Evolutionary conservation across 2,888 invertebrate genomes (phyloP).

Genomic region (Polydesmus complanatus): DNA sequence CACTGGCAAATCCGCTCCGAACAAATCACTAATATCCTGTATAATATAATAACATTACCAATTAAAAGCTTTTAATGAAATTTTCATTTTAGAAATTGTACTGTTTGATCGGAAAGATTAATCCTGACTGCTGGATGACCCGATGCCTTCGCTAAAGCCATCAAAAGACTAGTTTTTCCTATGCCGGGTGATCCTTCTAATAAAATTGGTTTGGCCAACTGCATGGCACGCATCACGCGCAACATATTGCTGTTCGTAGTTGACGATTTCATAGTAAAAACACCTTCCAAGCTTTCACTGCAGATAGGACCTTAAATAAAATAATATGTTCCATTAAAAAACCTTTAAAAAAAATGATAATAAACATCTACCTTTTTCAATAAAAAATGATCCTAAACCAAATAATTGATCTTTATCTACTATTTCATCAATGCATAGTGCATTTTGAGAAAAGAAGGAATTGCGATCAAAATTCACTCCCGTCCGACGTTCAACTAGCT

Average conservation of each 20-base stretch:
- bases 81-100: slow-evolving; percentile 43
- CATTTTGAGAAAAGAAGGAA: background rate
- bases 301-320: slow-evolving; percentile 12
- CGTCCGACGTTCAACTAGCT: slow-evolving; percentile 36
- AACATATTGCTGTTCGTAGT: slow-evolving; percentile 68
- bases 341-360: background rate
- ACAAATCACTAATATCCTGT: slow-evolving; percentile 88
- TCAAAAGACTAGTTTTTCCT: slow-evolving; percentile 91
- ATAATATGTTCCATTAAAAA: slow-evolving; percentile 1
- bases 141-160: slow-evolving; percentile 69
- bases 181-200: slow-evolving; percentile 97
- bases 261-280: slow-evolving; percentile 59
- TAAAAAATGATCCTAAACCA: slow-evolving; percentile 21
- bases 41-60: slow-evolving; percentile 23
- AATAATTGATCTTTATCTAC: background rate
- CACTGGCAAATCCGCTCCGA: slow-evolving; percentile 92
- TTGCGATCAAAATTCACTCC: background rate
- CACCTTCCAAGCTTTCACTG: slow-evolving; percentile 12
- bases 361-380: slow-evolving; percentile 18
- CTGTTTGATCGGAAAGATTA: slow-evolving; percentile 96
- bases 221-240: slow-evolving; percentile 72
- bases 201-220: slow-evolving; percentile 69
- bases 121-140: slow-evolving; percentile 77
- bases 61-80: slow-evolving; percentile 6
- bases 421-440: background rate